Base-by-base conservation (phyloP, 2,888 invertebrate species). In the Anorthoa munda region DNA sequence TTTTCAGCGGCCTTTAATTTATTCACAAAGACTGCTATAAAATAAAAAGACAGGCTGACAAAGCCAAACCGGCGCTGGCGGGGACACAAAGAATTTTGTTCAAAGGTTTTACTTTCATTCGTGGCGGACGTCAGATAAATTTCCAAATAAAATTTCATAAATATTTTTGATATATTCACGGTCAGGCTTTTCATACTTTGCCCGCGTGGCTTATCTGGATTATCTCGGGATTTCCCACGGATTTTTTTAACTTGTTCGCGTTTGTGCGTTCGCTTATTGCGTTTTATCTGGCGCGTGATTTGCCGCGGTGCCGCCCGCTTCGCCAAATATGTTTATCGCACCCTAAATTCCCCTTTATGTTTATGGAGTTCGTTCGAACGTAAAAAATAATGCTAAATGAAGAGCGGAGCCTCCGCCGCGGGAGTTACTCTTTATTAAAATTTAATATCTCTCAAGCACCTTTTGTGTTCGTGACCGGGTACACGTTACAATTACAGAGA, bases 181-280 rank as follows among this genome's bases (percentile, higher is more conserved):
- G 95, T 95, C 95, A 95, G 95, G 94, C 91, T 92, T 93, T 93
- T 92, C 92, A 93, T 94, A 93, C 93, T 94, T 93, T 91, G 91
- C 91, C 92, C 92, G 92, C 95, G 94, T 94, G 95, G 95, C 94
- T 95, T 95, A 95, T 95, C 95, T 90, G 95, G 95, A 95, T 95
- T 93, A 95, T 95, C 94, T 92, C 86, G 90, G 93, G 93, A 94
- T 93, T 93, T 92, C 87, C 91, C 88, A 78, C 86, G 91, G 90
- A 90, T 93, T 94, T 95, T 95, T 95, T 93, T 93, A 92, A 93
- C 93, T 94, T 94, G 92, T 92, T 90, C 91, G 87, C 92, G 91
- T 93, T 93, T 94, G 90, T 92, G 91, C 92, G 93, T 91, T 88
- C 92, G 93, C 92, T 94, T 94, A 93, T 94, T 93, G 92, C 93